Percentiles rank a stretch among this genome's conserved stretches.
These are phyloP conservation scores for Drosophila saltans DNA, from an alignment of 1,140 invertebrate genomes.

Conservation along the genomic window DNA sequence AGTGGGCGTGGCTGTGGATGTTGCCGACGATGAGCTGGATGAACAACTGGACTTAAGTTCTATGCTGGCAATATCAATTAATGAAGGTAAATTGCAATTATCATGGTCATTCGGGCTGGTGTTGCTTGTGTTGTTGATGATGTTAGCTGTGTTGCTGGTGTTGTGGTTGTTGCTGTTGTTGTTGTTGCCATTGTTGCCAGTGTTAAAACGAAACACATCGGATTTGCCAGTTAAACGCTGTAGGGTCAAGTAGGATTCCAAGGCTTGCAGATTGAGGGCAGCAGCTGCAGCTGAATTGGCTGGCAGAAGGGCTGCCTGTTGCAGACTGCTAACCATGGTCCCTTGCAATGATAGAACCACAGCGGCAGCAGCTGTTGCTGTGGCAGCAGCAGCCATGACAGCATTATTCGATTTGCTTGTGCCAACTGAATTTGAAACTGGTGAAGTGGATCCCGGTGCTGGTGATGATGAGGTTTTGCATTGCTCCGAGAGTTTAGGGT, in stretches of 20 bases:
- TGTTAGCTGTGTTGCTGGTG: slow-evolving; percentile 33
- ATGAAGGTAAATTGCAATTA: slow-evolving; percentile 51
- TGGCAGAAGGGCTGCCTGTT: slow-evolving; percentile 89
- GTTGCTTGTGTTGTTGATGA: slow-evolving; percentile 43
- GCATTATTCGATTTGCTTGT: slow-evolving; percentile 51
- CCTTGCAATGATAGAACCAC: slow-evolving; percentile 90
- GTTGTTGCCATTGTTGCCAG: slow-evolving; percentile 49
- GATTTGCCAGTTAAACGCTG: slow-evolving; percentile 87
- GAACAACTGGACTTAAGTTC: slow-evolving; percentile 82
- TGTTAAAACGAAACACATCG: slow-evolving; percentile 72
- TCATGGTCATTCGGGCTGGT: slow-evolving; percentile 25
- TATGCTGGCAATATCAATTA: slow-evolving; percentile 76
- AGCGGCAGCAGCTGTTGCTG: slow-evolving; percentile 82
- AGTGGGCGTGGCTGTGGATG: slow-evolving; percentile 22
- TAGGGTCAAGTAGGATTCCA: slow-evolving; percentile 92
- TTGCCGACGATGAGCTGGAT: slow-evolving; percentile 83
- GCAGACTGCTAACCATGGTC: slow-evolving; percentile 89
- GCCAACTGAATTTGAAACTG: neutral
- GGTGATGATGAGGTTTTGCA: slow-evolving; percentile 19
- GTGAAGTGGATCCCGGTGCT: slow-evolving; percentile 6
- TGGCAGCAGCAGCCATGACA: slow-evolving; percentile 68
- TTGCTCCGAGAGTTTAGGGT: neutral
- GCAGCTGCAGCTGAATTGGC: slow-evolving; percentile 91
- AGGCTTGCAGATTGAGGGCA: slow-evolving; percentile 90
- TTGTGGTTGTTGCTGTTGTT: slow-evolving; percentile 44